These are phyloP conservation scores for Neria commutata DNA, from an alignment of 2,888 invertebrate genomes.

Conservation along the genomic window DNA sequence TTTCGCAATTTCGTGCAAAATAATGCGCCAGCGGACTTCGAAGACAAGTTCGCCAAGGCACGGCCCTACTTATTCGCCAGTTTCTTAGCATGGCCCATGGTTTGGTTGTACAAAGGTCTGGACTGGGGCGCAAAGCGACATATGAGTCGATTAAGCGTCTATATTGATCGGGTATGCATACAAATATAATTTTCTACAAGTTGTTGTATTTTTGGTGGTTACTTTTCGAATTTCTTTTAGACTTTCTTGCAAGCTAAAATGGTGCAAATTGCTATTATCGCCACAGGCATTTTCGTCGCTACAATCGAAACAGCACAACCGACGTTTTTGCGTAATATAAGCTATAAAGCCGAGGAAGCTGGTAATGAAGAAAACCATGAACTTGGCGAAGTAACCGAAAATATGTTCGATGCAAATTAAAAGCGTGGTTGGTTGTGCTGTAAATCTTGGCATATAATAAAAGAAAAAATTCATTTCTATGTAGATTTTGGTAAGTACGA, in stretches of 20 bases:
- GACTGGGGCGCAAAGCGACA: constrained; percentile 36
- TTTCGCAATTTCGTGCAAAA: constrained; percentile 39
- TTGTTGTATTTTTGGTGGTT: neutral
- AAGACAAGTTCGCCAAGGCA: constrained; percentile 34
- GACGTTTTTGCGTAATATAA: too few relatives aligned
- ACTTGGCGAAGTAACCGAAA: too few relatives aligned
- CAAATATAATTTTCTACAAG: too few relatives aligned
- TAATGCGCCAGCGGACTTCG: constrained; percentile 40
- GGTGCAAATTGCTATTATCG: constrained; percentile 43
- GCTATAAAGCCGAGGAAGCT: too few relatives aligned
- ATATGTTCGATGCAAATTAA: too few relatives aligned
- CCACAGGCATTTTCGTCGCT: too few relatives aligned
- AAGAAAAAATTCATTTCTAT: too few relatives aligned
- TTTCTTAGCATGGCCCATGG: constrained; percentile 44
- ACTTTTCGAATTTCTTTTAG: constrained; percentile 28
- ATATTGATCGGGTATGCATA: neutral
- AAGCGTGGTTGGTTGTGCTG: too few relatives aligned
- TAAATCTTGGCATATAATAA: too few relatives aligned
- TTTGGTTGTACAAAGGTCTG: constrained; percentile 43
- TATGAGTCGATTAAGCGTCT: neutral
- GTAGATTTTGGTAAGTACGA: too few relatives aligned
- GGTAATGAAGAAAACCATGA: too few relatives aligned
- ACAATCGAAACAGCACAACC: too few relatives aligned
- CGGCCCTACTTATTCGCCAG: constrained; percentile 39
- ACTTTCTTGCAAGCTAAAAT: constrained; percentile 48